Percentiles rank a stretch among this genome's conserved stretches.
Evolutionary conservation across 2,113 vertebrate genomes (phyloP).

Genomic region (Spilogale gracilis): DNA sequence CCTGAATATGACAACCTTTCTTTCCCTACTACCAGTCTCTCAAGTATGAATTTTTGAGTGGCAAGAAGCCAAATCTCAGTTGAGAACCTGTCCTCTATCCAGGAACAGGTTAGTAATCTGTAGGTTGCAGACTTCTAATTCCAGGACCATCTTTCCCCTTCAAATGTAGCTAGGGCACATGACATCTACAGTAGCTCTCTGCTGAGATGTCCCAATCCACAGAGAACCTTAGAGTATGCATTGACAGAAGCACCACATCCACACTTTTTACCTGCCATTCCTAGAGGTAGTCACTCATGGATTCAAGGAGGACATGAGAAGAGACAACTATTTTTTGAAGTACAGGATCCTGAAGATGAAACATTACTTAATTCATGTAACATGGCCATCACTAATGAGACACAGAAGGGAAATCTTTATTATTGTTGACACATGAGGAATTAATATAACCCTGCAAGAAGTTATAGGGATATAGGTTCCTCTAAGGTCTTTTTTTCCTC

Average conservation of each 20-base stretch:
- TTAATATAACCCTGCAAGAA: background rate
- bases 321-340: background rate
- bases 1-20: background rate
- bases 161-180: background rate
- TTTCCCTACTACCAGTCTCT: background rate
- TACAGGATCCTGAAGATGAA: background rate
- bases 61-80: background rate
- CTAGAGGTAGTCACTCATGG: background rate
- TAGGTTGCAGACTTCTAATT: background rate
- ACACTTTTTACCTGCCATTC: background rate
- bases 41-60: background rate
- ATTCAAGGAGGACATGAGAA: background rate
- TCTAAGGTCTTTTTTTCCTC: background rate
- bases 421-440: background rate
- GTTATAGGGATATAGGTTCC: background rate
- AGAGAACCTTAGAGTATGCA: background rate
- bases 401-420: background rate
- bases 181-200: background rate
- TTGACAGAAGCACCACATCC: background rate
- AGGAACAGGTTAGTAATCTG: background rate
- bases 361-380: background rate
- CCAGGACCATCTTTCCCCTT: background rate
- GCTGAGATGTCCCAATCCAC: background rate
- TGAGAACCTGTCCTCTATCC: background rate
- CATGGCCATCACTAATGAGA: background rate